Evolutionary conservation across 2,113 vertebrate genomes (phyloP).

Genomic region (Embiotoca jacksoni): DNA sequence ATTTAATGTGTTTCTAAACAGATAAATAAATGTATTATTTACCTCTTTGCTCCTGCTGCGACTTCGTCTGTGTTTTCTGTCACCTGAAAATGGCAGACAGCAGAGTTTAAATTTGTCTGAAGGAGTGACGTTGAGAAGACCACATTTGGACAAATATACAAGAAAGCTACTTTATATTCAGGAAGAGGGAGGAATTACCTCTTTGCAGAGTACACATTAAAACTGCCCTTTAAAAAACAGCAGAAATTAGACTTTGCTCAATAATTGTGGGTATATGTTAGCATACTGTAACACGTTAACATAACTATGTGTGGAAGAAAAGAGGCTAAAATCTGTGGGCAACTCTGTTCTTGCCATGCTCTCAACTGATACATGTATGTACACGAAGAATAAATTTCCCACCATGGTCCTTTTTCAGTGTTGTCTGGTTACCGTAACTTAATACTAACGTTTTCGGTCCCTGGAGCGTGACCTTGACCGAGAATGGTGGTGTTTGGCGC

Average conservation of each 20-base stretch:
- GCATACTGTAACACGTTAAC: neutral
- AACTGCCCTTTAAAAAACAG: neutral
- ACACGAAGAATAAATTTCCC: conserved; percentile 4
- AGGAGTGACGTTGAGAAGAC: neutral
- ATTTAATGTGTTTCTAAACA: conserved; percentile 62
- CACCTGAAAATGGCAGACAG: conserved; percentile 70
- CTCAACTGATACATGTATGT: neutral
- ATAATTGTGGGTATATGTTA: neutral
- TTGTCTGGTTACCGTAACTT: neutral
- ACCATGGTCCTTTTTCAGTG: neutral
- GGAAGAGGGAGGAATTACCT: too few relatives aligned
- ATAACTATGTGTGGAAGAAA: neutral
- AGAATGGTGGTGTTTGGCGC: conserved; percentile 93
- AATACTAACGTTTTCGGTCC: conserved; percentile 89
- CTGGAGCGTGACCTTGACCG: conserved; percentile 91
- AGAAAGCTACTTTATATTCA: neutral
- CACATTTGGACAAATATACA: conserved; percentile 1
- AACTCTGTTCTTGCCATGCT: neutral
- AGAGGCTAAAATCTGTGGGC: neutral
- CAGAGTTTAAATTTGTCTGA: neutral
- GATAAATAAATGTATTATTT: conserved; percentile 89
- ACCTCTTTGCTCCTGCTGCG: conserved; percentile 99
- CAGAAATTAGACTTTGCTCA: neutral
- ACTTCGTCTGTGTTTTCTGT: conserved; percentile 92
- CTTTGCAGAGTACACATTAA: neutral